phyloP scores from a whole-genome alignment of 2,113 vertebrate species.

The Propithecus coquereli region DNA sequence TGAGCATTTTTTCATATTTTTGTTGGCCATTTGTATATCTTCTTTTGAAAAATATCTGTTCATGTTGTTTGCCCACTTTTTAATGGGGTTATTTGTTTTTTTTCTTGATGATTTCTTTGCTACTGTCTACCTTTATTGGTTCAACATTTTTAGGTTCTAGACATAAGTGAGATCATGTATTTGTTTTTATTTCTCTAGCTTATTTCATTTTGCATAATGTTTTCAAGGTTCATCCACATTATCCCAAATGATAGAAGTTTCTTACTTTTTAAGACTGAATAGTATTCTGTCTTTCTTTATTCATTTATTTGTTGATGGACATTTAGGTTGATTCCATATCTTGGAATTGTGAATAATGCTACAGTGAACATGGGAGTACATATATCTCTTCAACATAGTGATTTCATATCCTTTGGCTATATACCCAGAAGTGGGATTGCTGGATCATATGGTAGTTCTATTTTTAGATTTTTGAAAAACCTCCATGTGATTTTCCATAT shows the following conservation, averaged over 20 bases:
- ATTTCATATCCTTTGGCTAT: neutral
- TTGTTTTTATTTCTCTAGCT: neutral
- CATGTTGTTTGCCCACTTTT: no score
- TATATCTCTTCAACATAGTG: neutral
- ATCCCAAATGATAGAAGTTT: neutral
- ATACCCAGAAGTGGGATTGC: neutral
- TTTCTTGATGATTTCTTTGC: no score
- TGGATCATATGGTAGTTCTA: neutral
- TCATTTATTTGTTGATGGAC: neutral
- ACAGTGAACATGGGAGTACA: neutral
- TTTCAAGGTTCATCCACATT: neutral
- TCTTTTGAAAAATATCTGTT: no score
- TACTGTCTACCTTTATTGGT: neutral
- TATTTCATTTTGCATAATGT: neutral
- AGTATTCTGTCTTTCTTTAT: neutral
- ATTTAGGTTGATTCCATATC: neutral
- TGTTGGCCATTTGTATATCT: no score
- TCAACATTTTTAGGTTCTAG: neutral
- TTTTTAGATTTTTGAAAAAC: neutral
- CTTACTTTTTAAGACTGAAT: neutral
- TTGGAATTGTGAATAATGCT: neutral
- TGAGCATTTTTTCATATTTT: no score
- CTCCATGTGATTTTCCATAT: neutral
- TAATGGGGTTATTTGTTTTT: no score
- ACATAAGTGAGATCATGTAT: neutral